Evolutionary conservation across 2,888 invertebrate genomes (phyloP).

Genomic region (Ecdyonurus torrentis): DNA sequence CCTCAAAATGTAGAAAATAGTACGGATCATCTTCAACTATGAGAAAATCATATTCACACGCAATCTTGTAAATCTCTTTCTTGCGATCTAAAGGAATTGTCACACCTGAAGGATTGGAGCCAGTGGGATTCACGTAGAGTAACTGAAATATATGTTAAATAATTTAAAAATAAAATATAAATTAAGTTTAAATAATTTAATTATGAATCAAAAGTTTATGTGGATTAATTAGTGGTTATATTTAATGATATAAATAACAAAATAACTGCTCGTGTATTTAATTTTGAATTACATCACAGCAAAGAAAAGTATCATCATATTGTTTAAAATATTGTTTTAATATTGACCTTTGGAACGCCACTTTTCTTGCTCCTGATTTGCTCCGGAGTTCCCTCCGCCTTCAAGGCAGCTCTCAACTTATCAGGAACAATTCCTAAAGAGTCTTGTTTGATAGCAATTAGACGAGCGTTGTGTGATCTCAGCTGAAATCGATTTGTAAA

Average conservation of each 20-base stretch:
- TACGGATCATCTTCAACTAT: conserved; percentile 75
- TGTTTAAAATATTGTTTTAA: too few relatives aligned
- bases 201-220: too few relatives aligned
- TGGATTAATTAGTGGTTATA: too few relatives aligned
- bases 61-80: conserved; percentile 51
- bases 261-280: too few relatives aligned
- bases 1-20: conserved; percentile 54
- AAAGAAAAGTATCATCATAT: too few relatives aligned
- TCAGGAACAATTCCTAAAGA: background rate
- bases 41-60: conserved; percentile 56
- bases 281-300: too few relatives aligned
- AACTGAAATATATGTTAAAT: conserved; percentile 17
- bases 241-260: too few relatives aligned
- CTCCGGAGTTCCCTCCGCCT: background rate
- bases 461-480: background rate
- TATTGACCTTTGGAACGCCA: background rate
- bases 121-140: conserved; percentile 58
- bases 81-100: conserved; percentile 46
- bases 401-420: background rate
- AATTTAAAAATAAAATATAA: too few relatives aligned
- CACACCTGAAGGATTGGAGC: conserved; percentile 58
- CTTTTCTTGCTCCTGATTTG: background rate
- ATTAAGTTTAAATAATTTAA: too few relatives aligned
- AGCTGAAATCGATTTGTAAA: too few relatives aligned
- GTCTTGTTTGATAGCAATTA: background rate